phyloP scores from a whole-genome alignment of 2,797 vertebrate species.

The Cyprinodon diabolis region DNA sequence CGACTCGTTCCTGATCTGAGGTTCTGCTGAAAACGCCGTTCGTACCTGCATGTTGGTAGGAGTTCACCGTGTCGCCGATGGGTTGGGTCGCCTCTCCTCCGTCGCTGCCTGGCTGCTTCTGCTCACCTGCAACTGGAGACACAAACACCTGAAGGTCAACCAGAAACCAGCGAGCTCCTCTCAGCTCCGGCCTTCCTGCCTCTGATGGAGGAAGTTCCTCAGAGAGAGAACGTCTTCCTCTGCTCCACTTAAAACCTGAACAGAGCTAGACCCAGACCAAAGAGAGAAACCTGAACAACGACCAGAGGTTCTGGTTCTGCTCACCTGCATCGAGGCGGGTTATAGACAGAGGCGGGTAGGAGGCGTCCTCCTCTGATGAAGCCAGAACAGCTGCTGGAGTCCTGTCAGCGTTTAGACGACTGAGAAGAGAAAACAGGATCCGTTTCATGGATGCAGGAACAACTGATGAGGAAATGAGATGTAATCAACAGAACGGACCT shows the following conservation, averaged over 20 bases:
- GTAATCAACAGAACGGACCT: conserved; percentile 73
- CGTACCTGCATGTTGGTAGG: conserved; percentile 75
- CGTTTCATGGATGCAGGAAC: neutral
- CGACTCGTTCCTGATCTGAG: rapidly evolving
- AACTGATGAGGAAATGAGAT: neutral
- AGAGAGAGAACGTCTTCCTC: too few relatives aligned
- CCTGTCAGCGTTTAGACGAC: conserved; percentile 56
- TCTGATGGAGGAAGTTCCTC: neutral
- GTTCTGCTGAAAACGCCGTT: neutral
- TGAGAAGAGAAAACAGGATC: conserved; percentile 37
- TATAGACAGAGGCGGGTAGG: conserved; percentile 82
- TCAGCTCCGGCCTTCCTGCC: too few relatives aligned
- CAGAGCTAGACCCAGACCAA: too few relatives aligned
- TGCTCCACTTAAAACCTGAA: too few relatives aligned
- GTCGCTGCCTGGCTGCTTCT: conserved; percentile 60
- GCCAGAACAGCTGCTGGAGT: conserved; percentile 80
- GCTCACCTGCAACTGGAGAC: conserved; percentile 52
- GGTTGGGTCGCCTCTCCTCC: conserved; percentile 49
- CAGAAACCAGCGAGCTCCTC: neutral
- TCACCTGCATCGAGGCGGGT: conserved; percentile 86
- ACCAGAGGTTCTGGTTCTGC: conserved; percentile 29
- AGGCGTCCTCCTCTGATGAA: conserved; percentile 78
- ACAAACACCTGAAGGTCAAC: neutral
- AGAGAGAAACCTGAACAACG: too few relatives aligned
- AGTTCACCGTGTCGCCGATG: conserved; percentile 64